These are phyloP conservation scores for Anguilla obscura DNA, from an alignment of 2,797 vertebrate genomes.

Conservation along the genomic window DNA sequence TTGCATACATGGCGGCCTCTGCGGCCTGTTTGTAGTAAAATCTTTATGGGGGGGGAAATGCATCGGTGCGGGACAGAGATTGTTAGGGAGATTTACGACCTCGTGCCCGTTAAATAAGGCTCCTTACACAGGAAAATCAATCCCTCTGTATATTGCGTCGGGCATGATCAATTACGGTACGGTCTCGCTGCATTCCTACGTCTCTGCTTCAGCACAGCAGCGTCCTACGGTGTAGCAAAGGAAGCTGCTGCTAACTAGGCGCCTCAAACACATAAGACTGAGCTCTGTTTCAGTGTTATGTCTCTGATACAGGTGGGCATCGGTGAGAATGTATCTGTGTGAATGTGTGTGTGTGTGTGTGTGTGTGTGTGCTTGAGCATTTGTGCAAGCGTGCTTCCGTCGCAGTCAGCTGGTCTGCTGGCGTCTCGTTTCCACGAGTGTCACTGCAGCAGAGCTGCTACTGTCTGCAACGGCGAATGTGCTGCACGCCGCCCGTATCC, in stretches of 20 bases:
- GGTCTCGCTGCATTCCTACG: not conserved
- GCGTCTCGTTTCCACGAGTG: not conserved
- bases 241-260: slow-evolving; percentile 29
- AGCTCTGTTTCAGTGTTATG: no score
- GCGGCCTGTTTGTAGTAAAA: not conserved
- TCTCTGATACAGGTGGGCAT: not conserved
- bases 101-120: slow-evolving; percentile 11
- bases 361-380: not conserved
- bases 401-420: not conserved
- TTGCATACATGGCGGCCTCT: not conserved
- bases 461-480: no score
- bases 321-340: not conserved
- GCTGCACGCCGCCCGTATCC: not conserved
- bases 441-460: not conserved
- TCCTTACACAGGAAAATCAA: not conserved
- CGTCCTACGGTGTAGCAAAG: not conserved
- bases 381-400: not conserved
- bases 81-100: slow-evolving; percentile 24
- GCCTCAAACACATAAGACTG: not conserved
- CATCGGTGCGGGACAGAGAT: slow-evolving; percentile 6
- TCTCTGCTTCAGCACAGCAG: not conserved
- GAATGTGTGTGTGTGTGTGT: not conserved
- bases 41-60: slow-evolving; percentile 28
- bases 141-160: not conserved
- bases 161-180: not conserved